A percentile compares a stretch with the other conserved stretches of the same genome.
Conservation (phyloP, 2,797 vertebrate genomes). For the Thaleichthys pacificus region DNA sequence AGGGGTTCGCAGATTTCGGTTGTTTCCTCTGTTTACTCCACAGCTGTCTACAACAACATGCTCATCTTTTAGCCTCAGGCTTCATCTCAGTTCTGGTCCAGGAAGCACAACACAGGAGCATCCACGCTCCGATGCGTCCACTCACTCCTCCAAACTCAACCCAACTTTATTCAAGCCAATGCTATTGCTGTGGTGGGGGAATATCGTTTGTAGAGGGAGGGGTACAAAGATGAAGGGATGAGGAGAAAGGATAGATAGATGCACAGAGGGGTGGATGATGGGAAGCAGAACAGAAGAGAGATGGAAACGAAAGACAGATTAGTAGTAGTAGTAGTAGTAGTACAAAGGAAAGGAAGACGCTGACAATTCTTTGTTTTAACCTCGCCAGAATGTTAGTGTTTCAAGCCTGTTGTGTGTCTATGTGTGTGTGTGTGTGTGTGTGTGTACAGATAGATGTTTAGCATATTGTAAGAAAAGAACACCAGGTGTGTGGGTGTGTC, state of each 20-base stretch:
- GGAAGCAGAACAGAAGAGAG: no score
- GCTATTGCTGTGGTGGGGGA: background rate
- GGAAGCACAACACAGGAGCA: background rate
- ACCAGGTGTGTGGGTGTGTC: background rate
- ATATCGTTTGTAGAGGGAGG: no score
- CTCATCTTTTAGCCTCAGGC: background rate
- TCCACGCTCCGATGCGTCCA: background rate
- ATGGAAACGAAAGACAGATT: no score
- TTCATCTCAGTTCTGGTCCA: background rate
- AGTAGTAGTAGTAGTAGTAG: no score
- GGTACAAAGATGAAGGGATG: background rate
- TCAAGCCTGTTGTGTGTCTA: background rate
- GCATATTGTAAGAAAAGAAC: no score
- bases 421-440: background rate
- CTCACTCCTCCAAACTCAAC: background rate
- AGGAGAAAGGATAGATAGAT: background rate
- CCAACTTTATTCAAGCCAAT: background rate
- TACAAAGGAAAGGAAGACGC: no score
- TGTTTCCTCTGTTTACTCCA: background rate
- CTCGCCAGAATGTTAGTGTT: background rate
- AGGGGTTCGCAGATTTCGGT: constrained; percentile 19
- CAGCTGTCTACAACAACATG: background rate
- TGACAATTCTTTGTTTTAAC: no score
- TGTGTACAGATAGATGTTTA: background rate
- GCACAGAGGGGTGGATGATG: background rate